Evolutionary conservation across 2,113 vertebrate genomes (phyloP).

Genomic region (Lophochroa leadbeateri): DNA sequence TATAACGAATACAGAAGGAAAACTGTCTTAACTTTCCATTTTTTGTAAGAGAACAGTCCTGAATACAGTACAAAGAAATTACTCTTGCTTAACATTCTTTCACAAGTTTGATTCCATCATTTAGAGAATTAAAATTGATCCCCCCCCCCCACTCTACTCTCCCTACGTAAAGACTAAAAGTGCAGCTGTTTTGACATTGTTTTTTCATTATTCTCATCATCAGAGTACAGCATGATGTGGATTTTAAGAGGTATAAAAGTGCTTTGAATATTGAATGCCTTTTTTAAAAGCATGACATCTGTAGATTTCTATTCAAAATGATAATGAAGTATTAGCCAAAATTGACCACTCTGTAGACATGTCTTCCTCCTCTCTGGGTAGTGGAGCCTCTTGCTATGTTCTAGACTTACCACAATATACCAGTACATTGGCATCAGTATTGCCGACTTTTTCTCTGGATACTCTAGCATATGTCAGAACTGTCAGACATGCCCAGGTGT

Average conservation of each 20-base stretch:
- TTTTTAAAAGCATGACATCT: background rate
- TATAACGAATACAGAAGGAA: background rate
- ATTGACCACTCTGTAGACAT: background rate
- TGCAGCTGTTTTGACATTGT: background rate
- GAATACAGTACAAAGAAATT: background rate
- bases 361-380: background rate
- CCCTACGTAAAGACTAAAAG: background rate
- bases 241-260: background rate
- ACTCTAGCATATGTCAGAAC: background rate
- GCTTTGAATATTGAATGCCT: background rate
- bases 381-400: background rate
- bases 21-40: background rate
- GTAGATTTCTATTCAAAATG: background rate
- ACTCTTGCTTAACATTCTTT: background rate
- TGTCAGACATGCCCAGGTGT: background rate
- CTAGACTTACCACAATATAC: background rate
- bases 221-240: background rate
- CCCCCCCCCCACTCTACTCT: background rate
- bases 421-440: no score
- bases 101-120: background rate
- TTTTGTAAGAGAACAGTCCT: background rate
- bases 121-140: background rate
- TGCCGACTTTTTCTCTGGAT: background rate
- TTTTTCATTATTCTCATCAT: slow-evolving; percentile 2
- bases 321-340: background rate